Evolutionary conservation across 2,888 invertebrate genomes (phyloP).

Genomic region (Zaprionus bogoriensis): DNA sequence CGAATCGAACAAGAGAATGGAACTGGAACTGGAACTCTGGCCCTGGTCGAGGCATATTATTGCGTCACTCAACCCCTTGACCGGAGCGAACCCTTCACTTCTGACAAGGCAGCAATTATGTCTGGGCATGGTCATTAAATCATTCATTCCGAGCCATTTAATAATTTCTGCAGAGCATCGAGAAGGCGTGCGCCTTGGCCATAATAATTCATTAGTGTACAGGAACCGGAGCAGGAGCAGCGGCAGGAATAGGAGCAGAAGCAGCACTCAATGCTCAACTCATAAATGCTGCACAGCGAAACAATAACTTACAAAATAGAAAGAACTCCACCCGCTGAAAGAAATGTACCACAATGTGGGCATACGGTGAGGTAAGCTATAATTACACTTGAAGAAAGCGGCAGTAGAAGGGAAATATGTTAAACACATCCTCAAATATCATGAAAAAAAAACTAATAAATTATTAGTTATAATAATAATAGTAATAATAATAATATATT

Average conservation of each 20-base stretch:
- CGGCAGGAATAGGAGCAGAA: neutral
- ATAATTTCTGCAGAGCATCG: conserved; percentile 65
- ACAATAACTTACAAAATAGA: conserved; percentile 71
- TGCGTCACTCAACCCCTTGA: conserved; percentile 47
- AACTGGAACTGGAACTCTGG: neutral
- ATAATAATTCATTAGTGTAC: conserved; percentile 73
- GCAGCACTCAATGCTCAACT: conserved; percentile 23
- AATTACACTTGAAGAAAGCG: neutral
- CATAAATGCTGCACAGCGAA: conserved; percentile 59
- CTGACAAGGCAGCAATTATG: conserved; percentile 56
- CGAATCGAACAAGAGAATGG: neutral
- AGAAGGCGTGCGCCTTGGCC: conserved; percentile 43
- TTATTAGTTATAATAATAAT: neutral
- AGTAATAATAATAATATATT: no score
- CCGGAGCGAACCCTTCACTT: conserved; percentile 51
- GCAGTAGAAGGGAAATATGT: no score
- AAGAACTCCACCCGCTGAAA: conserved; percentile 6
- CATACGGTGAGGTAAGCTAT: conserved; percentile 26
- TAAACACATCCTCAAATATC: neutral
- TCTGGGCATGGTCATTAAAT: conserved; percentile 73
- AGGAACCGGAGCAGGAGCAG: conserved; percentile 6
- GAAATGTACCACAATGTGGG: conserved; percentile 27
- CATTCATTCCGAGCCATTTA: conserved; percentile 80
- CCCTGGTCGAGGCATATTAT: neutral
- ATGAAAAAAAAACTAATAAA: no score